Evolutionary conservation across 23 tunicate genomes (phyloP).

Genomic region (Ascidia mentula): DNA sequence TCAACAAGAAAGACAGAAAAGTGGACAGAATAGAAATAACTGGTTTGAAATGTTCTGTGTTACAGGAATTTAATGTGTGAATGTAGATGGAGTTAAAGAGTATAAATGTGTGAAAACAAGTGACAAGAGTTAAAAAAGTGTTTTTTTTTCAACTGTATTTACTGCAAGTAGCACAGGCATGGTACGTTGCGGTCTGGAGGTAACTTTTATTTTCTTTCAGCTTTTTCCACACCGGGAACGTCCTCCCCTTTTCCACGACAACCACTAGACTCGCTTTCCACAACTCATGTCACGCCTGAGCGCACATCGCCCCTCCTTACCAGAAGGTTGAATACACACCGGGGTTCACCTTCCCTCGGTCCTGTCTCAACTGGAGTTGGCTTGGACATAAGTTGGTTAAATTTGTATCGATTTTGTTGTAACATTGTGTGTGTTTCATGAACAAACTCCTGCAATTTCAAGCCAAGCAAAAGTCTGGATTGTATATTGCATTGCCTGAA

Average conservation of each 20-base stretch:
- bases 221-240: constrained; percentile 37
- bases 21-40: neutral
- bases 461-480: too few species aligned
- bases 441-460: too few species aligned
- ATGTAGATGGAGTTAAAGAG: too few species aligned
- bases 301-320: constrained; percentile 69
- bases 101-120: too few species aligned
- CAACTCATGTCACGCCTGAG: constrained; percentile 58
- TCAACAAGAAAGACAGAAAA: constrained; percentile 27
- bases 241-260: constrained; percentile 60
- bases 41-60: constrained; percentile 2
- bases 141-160: too few species aligned
- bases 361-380: constrained; percentile 23
- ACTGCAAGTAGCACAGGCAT: too few species aligned
- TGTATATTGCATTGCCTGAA: too few species aligned
- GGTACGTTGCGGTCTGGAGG: too few species aligned
- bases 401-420: too few species aligned
- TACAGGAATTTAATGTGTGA: too few species aligned
- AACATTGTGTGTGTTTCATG: too few species aligned
- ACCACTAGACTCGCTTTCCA: constrained; percentile 40
- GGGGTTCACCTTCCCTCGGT: constrained; percentile 46
- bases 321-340: constrained; percentile 43
- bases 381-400: neutral
- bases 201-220: neutral
- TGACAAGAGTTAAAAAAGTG: too few species aligned